These are phyloP conservation scores for Trichomalopsis sarcophagae DNA, from an alignment of 1,140 invertebrate genomes.

Conservation along the genomic window DNA sequence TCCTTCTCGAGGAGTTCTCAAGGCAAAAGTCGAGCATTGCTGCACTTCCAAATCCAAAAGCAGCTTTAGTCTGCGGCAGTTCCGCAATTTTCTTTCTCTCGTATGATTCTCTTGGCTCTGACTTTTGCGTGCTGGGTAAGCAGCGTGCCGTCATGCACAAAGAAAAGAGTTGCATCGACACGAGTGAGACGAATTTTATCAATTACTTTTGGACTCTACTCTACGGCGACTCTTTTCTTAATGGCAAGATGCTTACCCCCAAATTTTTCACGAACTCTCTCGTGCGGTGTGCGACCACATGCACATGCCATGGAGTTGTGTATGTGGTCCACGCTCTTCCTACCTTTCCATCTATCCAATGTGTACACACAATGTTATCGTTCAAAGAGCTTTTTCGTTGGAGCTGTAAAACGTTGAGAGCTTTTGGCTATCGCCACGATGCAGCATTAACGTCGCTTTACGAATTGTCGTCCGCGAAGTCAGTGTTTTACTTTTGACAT, in stretches of 20 bases:
- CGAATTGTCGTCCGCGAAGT: slow-evolving; percentile 9
- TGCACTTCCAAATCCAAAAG: not conserved
- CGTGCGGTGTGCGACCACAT: not conserved
- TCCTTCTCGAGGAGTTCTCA: not conserved
- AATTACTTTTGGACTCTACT: not conserved
- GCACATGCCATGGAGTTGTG: not conserved
- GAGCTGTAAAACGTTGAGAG: slow-evolving; percentile 45
- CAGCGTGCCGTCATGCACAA: not conserved
- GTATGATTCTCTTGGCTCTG: not conserved
- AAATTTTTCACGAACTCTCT: not conserved
- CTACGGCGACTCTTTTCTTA: not conserved
- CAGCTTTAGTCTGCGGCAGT: not conserved
- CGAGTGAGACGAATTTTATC: not conserved
- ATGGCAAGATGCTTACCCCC: not conserved
- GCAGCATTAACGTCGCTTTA: slow-evolving; percentile 43
- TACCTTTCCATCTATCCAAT: slow-evolving; percentile 4
- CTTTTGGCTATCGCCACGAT: slow-evolving; percentile 43
- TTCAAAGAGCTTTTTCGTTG: slow-evolving; percentile 47
- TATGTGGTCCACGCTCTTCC: slow-evolving; percentile 9
- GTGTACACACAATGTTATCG: slow-evolving; percentile 24
- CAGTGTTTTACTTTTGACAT: slow-evolving; percentile 20
- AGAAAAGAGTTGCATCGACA: not conserved
- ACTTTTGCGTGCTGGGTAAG: not conserved
- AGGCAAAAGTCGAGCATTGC: not conserved
- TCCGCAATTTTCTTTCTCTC: not conserved